A percentile compares a stretch with the other conserved stretches of the same genome.
Conservation (phyloP, 2,888 invertebrate genomes). For the Drosophila vallismaia region DNA sequence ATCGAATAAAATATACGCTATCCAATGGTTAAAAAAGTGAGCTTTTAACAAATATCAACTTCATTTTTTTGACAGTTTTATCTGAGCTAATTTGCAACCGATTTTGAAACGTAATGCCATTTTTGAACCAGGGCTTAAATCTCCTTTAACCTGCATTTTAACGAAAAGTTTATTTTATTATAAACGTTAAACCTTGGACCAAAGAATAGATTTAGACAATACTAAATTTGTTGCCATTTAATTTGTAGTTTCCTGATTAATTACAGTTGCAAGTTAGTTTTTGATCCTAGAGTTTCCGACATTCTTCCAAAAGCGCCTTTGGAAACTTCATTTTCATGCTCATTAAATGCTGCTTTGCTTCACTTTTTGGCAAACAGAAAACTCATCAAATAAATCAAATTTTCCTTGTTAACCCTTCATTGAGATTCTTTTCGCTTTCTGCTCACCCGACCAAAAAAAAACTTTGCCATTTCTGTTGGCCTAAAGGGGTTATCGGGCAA, state of each 20-base stretch:
- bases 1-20: too few relatives aligned
- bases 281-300: conserved; percentile 30
- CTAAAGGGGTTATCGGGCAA: conserved; percentile 59
- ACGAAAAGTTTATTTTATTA: neutral
- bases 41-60: too few relatives aligned
- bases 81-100: too few relatives aligned
- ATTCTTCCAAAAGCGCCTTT: conserved; percentile 47
- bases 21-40: too few relatives aligned
- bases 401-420: conserved; percentile 76
- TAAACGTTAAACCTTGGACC: neutral
- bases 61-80: too few relatives aligned
- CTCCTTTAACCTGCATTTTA: neutral
- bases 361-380: conserved; percentile 43
- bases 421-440: conserved; percentile 67
- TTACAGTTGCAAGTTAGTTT: conserved; percentile 33
- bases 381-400: conserved; percentile 79
- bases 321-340: conserved; percentile 62
- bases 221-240: neutral
- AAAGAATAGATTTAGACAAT: too few relatives aligned
- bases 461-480: conserved; percentile 53
- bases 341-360: conserved; percentile 61
- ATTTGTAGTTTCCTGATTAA: conserved; percentile 17
- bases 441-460: conserved; percentile 33
- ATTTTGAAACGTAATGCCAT: too few relatives aligned
- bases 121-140: too few relatives aligned